These are phyloP conservation scores for Chlorops oryzae DNA, from an alignment of 1,140 invertebrate genomes.

Conservation along the genomic window DNA sequence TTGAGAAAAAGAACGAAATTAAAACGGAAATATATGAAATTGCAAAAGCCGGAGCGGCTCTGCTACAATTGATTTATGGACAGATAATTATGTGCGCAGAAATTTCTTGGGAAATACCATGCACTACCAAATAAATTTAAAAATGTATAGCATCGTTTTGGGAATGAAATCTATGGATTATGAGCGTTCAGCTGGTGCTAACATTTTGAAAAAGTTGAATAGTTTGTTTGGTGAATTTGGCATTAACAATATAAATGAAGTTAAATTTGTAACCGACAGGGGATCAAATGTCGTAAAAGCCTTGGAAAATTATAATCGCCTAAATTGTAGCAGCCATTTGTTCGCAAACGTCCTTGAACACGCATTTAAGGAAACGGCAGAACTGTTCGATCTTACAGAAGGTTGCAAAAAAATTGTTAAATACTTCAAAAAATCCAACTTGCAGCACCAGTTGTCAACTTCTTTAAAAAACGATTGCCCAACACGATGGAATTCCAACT, in stretches of 20 bases:
- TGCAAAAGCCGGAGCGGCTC: background rate
- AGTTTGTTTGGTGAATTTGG: background rate
- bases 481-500: too few species aligned
- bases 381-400: conserved; percentile 8
- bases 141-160: conserved; percentile 8
- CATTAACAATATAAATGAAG: conserved; percentile 4
- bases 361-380: conserved; percentile 4
- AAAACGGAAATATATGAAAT: conserved; percentile 8
- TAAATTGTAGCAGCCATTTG: conserved; percentile 14
- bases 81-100: background rate
- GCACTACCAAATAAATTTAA: conserved; percentile 1
- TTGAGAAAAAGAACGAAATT: conserved; percentile 10
- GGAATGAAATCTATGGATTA: conserved; percentile 13
- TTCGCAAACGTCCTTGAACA: conserved; percentile 11
- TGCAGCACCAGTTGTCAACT: too few species aligned
- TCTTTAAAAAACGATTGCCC: too few species aligned
- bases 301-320: conserved; percentile 4
- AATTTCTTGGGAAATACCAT: background rate
- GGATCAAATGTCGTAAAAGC: conserved; percentile 10
- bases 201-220: background rate
- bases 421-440: too few species aligned
- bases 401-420: conserved; percentile 8
- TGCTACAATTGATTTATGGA: background rate
- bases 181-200: conserved; percentile 2
- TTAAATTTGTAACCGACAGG: conserved; percentile 16